Evolutionary conservation across 2,113 vertebrate genomes (phyloP).

Genomic region (Eurystomus gularis): DNA sequence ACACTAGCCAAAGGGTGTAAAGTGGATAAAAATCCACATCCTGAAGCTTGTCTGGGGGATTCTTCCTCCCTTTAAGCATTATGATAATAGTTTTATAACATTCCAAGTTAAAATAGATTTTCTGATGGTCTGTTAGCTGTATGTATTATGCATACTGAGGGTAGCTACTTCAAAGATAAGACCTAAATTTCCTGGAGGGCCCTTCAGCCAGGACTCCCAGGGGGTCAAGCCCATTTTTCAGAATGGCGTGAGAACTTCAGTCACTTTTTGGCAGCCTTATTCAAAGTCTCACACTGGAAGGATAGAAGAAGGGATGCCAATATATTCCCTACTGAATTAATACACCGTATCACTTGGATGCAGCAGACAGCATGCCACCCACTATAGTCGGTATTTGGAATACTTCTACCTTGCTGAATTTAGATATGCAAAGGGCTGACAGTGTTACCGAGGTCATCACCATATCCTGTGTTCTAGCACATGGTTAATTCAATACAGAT

Average conservation of each 20-base stretch:
- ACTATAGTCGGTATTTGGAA: not conserved
- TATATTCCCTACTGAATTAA: not conserved
- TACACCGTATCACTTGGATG: not conserved
- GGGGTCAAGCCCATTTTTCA: not conserved
- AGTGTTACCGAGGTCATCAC: not conserved
- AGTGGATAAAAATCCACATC: not conserved
- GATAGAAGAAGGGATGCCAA: not conserved
- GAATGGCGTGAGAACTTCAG: not conserved
- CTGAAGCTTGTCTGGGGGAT: not conserved
- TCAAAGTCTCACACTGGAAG: not conserved
- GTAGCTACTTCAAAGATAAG: not conserved
- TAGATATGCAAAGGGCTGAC: not conserved
- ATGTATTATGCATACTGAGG: not conserved
- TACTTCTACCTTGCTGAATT: not conserved
- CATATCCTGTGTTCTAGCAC: not conserved
- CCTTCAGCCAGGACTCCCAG: not conserved
- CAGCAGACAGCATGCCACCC: not conserved
- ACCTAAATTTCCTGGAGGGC: not conserved
- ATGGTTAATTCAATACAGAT: not conserved
- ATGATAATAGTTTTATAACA: not conserved
- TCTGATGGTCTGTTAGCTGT: not conserved
- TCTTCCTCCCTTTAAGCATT: not conserved
- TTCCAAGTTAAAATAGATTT: not conserved
- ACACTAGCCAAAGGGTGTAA: not conserved
- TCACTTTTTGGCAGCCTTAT: not conserved